phyloP scores from a whole-genome alignment of 2,888 invertebrate species.

The Salticus scenicus region DNA sequence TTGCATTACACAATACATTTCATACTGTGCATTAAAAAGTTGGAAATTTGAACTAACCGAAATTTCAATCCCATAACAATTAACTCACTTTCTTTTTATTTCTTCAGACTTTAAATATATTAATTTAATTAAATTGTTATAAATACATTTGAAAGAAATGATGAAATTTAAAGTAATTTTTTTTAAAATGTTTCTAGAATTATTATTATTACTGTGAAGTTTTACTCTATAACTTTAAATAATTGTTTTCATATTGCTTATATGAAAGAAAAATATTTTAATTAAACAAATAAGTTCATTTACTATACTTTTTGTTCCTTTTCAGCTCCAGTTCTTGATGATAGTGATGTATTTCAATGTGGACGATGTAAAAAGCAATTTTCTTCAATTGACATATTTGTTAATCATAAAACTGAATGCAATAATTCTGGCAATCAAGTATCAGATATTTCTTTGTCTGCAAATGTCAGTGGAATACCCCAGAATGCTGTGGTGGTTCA shows the following conservation, averaged over 20 bases:
- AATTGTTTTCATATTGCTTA: neutral
- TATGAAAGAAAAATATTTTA: neutral
- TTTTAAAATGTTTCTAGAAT: too few relatives aligned
- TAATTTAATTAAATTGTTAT: too few relatives aligned
- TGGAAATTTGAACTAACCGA: too few relatives aligned
- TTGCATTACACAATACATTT: too few relatives aligned
- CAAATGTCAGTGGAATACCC: conserved; percentile 49
- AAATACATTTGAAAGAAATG: too few relatives aligned
- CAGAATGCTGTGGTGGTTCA: conserved; percentile 50
- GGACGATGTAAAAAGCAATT: conserved; percentile 83
- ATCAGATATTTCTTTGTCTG: conserved; percentile 25
- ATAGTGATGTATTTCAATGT: conserved; percentile 83
- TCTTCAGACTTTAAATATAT: too few relatives aligned
- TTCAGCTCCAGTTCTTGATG: conserved; percentile 76
- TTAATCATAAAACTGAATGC: conserved; percentile 79
- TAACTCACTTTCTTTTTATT: too few relatives aligned
- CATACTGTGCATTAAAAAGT: too few relatives aligned
- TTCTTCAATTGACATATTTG: conserved; percentile 80
- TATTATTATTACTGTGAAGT: neutral
- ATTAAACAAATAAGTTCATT: neutral
- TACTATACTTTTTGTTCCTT: conserved; percentile 13
- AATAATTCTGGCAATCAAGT: conserved; percentile 18
- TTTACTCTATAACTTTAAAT: neutral
- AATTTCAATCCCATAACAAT: too few relatives aligned
- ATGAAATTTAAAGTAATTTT: too few relatives aligned